A percentile compares a stretch with the other conserved stretches of the same genome.
These are phyloP conservation scores for Palaemon carinicauda DNA, from an alignment of 1,140 invertebrate species.

Conservation along the genomic window DNA sequence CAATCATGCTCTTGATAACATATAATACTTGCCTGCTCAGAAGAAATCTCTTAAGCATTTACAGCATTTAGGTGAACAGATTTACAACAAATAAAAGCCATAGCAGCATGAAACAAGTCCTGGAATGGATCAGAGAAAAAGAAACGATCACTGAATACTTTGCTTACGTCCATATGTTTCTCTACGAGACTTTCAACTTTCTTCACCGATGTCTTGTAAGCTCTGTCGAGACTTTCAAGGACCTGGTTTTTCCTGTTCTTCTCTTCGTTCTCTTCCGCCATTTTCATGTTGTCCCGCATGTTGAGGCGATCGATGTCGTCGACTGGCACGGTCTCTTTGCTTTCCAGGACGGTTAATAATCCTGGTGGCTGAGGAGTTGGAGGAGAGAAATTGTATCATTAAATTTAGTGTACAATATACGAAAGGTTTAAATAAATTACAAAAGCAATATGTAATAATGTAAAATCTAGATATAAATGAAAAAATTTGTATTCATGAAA, in stretches of 20 bases:
- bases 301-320: constrained; percentile 80
- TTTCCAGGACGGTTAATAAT: constrained; percentile 89
- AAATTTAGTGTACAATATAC: too few relatives aligned
- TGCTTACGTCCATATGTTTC: constrained; percentile 76
- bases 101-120: too few relatives aligned
- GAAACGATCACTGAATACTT: neutral
- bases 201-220: constrained; percentile 65
- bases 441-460: too few relatives aligned
- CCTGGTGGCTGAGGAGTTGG: constrained; percentile 78
- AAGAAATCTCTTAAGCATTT: too few relatives aligned
- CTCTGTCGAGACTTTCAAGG: constrained; percentile 51
- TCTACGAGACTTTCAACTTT: constrained; percentile 72
- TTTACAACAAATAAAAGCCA: neutral
- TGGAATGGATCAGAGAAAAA: too few relatives aligned
- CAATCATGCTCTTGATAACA: too few relatives aligned
- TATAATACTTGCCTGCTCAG: too few relatives aligned
- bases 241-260: constrained; percentile 51
- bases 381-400: neutral
- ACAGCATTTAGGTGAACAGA: too few relatives aligned
- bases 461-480: too few relatives aligned
- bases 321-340: constrained; percentile 83
- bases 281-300: constrained; percentile 91
- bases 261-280: constrained; percentile 78
- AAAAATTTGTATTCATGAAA: too few relatives aligned
- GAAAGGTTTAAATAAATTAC: too few relatives aligned